Evolutionary conservation across 2,113 vertebrate genomes (phyloP).

Genomic region (Falcunculus frontatus): DNA sequence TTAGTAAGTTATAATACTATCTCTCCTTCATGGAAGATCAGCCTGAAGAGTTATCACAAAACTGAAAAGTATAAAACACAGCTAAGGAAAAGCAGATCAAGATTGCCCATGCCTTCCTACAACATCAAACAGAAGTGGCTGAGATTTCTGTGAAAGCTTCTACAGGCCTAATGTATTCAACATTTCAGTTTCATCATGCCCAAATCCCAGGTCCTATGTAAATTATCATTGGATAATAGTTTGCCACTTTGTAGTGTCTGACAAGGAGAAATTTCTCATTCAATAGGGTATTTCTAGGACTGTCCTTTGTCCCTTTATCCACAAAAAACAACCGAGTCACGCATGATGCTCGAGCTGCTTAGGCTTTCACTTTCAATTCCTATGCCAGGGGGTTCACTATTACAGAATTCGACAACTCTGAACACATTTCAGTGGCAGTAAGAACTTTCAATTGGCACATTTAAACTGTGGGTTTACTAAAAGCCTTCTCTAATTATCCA

Average conservation of each 20-base stretch:
- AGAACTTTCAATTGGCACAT: background rate
- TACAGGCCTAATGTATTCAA: background rate
- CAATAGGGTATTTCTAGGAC: background rate
- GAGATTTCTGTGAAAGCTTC: background rate
- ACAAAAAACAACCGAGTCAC: background rate
- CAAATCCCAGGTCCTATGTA: background rate
- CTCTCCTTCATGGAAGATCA: background rate
- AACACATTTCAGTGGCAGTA: background rate
- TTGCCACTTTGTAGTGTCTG: background rate
- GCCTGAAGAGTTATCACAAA: background rate
- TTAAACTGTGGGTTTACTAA: background rate
- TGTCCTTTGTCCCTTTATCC: background rate
- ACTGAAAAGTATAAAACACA: background rate
- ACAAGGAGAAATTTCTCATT: background rate
- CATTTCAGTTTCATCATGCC: background rate
- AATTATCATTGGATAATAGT: background rate
- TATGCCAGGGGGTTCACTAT: background rate
- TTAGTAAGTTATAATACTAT: background rate
- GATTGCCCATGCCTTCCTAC: background rate
- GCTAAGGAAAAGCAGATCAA: background rate
- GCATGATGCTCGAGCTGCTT: background rate
- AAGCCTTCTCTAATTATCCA: background rate
- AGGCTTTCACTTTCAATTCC: background rate
- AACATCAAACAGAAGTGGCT: background rate
- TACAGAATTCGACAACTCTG: background rate